These are phyloP conservation scores for Anableps anableps DNA, from an alignment of 2,797 vertebrate genomes.

Conservation along the genomic window DNA sequence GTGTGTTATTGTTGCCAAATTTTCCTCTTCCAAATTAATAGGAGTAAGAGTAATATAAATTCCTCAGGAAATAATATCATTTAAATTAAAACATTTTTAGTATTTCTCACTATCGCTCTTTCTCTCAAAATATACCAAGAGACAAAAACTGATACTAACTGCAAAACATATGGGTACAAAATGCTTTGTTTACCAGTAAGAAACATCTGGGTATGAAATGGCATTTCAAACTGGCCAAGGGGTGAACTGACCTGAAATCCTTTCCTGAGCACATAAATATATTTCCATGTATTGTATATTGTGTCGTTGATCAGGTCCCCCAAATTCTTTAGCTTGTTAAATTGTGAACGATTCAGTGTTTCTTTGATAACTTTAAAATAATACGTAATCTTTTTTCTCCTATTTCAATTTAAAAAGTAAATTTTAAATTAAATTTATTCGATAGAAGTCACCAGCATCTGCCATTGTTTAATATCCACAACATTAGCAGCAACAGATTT, in stretches of 20 bases:
- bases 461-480: conserved; percentile 5
- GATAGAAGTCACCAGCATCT: too few relatives aligned
- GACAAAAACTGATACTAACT: background rate
- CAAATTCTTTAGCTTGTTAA: background rate
- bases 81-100: too few relatives aligned
- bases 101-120: background rate
- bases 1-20: too few relatives aligned
- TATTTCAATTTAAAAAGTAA: background rate
- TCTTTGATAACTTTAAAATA: background rate
- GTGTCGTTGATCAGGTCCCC: background rate
- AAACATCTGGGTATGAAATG: background rate
- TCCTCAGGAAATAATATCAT: too few relatives aligned
- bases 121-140: background rate
- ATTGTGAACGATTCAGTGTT: background rate
- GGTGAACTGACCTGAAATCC: background rate
- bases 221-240: background rate
- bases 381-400: background rate
- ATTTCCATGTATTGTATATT: background rate
- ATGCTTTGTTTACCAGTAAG: background rate
- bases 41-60: too few relatives aligned
- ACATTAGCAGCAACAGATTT: conserved; percentile 19
- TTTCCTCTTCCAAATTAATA: too few relatives aligned
- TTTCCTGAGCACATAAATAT: background rate
- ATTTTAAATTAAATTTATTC: too few relatives aligned
- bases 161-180: background rate